These are phyloP conservation scores for Lepilemur ruficaudatus DNA, from an alignment of 2,797 vertebrate species.

Conservation along the genomic window DNA sequence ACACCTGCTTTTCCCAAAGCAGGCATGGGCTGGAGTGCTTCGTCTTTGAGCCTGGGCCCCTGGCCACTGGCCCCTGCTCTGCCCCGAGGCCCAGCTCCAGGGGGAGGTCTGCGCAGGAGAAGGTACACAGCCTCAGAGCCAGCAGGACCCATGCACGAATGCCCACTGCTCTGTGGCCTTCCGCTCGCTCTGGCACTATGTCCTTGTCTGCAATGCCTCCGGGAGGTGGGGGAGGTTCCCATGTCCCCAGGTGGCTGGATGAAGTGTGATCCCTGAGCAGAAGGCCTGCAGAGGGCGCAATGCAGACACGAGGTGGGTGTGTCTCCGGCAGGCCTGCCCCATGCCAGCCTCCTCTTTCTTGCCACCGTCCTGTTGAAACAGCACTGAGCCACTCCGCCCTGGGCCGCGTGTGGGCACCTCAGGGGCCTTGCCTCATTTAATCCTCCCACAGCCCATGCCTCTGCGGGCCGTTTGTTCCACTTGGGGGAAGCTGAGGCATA, in stretches of 20 bases:
- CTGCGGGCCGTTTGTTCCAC: not conserved
- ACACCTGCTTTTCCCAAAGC: not conserved
- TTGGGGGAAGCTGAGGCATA: not conserved
- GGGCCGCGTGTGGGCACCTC: rapidly evolving
- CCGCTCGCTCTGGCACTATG: rapidly evolving
- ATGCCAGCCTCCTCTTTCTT: not conserved
- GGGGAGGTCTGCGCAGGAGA: not conserved
- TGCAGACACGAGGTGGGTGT: rapidly evolving
- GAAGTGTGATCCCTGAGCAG: rapidly evolving
- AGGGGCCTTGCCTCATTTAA: not conserved
- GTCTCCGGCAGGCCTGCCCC: rapidly evolving
- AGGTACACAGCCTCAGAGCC: not conserved
- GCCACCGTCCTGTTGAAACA: rapidly evolving
- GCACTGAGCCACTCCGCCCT: rapidly evolving
- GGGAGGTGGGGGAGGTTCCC: not conserved
- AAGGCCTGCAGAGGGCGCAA: too few species aligned
- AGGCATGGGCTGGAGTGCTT: not conserved
- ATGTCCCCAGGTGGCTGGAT: not conserved
- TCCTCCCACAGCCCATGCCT: not conserved
- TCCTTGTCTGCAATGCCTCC: rapidly evolving
- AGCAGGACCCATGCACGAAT: rapidly evolving
- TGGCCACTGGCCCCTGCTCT: not conserved
- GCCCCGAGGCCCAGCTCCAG: not conserved
- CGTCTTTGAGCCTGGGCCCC: not conserved
- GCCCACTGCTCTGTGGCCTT: rapidly evolving